Evolutionary conservation across 1,140 invertebrate species (phyloP).

Genomic region (Sycobia sp.): DNA sequence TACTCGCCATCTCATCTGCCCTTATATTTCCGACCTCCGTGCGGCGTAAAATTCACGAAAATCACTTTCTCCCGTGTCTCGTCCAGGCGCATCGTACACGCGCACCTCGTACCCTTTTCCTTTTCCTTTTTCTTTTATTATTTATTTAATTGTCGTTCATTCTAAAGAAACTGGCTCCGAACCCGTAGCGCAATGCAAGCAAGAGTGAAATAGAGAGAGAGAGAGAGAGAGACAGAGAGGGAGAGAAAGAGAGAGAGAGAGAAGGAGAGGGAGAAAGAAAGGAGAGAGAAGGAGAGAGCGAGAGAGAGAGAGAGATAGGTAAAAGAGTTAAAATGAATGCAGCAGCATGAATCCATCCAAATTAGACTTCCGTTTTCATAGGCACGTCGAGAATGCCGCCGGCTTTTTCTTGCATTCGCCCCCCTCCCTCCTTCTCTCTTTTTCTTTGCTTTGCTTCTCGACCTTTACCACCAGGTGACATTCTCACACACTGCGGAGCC

Average conservation of each 20-base stretch:
- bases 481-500: slow-evolving; percentile 7
- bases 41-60: slow-evolving; percentile 14
- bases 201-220: too few relatives aligned
- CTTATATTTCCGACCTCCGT: slow-evolving; percentile 6
- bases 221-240: background rate
- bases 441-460: background rate
- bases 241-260: background rate
- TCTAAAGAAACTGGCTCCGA: too few relatives aligned
- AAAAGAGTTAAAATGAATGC: slow-evolving; percentile 16
- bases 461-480: slow-evolving; percentile 27
- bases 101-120: too few relatives aligned
- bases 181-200: background rate
- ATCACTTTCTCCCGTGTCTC: too few relatives aligned
- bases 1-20: background rate
- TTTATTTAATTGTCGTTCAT: slow-evolving; percentile 33
- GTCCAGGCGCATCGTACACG: too few relatives aligned
- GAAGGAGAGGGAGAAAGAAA: background rate
- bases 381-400: slow-evolving; percentile 20
- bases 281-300: too few relatives aligned
- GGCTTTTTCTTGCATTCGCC: slow-evolving; percentile 5
- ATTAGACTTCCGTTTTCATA: slow-evolving; percentile 35
- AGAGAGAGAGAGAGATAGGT: too few relatives aligned
- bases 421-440: background rate
- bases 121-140: too few relatives aligned
- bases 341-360: slow-evolving; percentile 27